Percentiles rank a stretch among this genome's conserved stretches.
These are phyloP conservation scores for Carapus acus DNA, from an alignment of 2,797 vertebrate genomes.

Conservation along the genomic window DNA sequence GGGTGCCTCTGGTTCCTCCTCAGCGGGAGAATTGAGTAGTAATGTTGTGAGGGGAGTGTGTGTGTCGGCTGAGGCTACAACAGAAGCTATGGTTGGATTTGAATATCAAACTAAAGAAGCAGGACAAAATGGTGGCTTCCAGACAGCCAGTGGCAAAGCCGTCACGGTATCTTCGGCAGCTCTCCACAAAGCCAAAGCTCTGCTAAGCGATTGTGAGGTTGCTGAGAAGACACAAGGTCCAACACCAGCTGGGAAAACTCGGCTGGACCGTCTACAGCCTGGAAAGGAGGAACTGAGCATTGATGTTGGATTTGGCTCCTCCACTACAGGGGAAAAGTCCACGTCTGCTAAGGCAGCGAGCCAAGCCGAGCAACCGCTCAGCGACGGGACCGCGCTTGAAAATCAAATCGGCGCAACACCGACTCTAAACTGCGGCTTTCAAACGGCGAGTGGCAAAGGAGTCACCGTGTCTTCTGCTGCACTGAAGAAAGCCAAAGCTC, in stretches of 20 bases:
- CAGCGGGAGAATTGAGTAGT: too few species aligned
- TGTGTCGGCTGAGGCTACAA: too few species aligned
- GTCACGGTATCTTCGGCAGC: slow-evolving; percentile 69
- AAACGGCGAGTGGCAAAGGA: slow-evolving; percentile 63
- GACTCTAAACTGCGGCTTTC: slow-evolving; percentile 50
- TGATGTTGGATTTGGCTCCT: not conserved
- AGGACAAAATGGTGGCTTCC: slow-evolving; percentile 50
- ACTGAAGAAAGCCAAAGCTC: slow-evolving; percentile 71
- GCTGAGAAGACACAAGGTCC: not conserved
- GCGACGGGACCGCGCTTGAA: slow-evolving; percentile 50
- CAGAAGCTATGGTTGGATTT: too few species aligned
- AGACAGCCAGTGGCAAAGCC: slow-evolving; percentile 62
- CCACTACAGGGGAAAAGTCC: slow-evolving; percentile 67
- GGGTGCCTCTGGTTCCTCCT: too few species aligned
- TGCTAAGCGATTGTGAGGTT: slow-evolving; percentile 45
- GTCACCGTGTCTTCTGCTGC: slow-evolving; percentile 69
- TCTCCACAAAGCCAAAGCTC: slow-evolving; percentile 71
- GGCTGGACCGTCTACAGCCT: too few species aligned
- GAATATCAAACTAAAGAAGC: slow-evolving; percentile 21
- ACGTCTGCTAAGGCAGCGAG: slow-evolving; percentile 67
- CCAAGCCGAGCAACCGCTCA: slow-evolving; percentile 65
- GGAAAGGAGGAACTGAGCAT: not conserved
- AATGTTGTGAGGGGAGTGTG: too few species aligned
- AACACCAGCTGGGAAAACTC: not conserved
- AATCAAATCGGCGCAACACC: slow-evolving; percentile 51